phyloP scores from a whole-genome alignment of 2,113 vertebrate genomes.

The Ornithorhynchus anatinus region DNA sequence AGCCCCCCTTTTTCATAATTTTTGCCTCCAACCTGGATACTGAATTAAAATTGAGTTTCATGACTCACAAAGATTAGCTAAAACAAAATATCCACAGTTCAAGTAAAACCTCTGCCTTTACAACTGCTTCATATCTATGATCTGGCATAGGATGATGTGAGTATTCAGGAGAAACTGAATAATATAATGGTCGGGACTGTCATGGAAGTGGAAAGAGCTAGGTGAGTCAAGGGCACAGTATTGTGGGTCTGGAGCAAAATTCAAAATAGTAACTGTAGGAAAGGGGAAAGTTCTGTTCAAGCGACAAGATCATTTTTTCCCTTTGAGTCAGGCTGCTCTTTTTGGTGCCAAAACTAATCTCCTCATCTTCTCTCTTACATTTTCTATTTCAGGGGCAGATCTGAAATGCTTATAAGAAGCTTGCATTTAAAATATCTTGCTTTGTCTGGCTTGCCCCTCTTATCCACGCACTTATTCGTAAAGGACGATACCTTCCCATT shows the following conservation, averaged over 20 bases:
- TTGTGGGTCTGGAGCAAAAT: not conserved
- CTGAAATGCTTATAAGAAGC: not conserved
- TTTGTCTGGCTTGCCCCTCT: not conserved
- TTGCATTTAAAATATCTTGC: constrained; percentile 9
- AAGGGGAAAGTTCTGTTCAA: not conserved
- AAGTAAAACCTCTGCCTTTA: too few relatives aligned
- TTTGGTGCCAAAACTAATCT: constrained; percentile 63
- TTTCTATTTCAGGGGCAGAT: not conserved
- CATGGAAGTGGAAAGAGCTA: too few relatives aligned
- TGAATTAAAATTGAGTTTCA: too few relatives aligned
- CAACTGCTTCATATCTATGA: not conserved
- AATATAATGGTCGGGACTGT: too few relatives aligned
- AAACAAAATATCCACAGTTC: too few relatives aligned
- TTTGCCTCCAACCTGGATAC: too few relatives aligned
- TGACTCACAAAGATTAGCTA: too few relatives aligned
- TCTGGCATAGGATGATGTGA: not conserved
- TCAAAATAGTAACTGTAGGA: not conserved
- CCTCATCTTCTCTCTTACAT: not conserved
- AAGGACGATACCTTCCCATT: not conserved
- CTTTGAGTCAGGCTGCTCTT: not conserved
- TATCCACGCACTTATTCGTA: not conserved
- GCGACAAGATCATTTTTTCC: too few relatives aligned
- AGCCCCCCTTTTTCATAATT: too few relatives aligned
- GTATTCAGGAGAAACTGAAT: too few relatives aligned
- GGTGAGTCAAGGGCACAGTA: not conserved